Percentiles rank a stretch among this genome's conserved stretches.
phyloP scores from a whole-genome alignment of 1,140 invertebrate genomes.

The Nylanderia fulva region DNA sequence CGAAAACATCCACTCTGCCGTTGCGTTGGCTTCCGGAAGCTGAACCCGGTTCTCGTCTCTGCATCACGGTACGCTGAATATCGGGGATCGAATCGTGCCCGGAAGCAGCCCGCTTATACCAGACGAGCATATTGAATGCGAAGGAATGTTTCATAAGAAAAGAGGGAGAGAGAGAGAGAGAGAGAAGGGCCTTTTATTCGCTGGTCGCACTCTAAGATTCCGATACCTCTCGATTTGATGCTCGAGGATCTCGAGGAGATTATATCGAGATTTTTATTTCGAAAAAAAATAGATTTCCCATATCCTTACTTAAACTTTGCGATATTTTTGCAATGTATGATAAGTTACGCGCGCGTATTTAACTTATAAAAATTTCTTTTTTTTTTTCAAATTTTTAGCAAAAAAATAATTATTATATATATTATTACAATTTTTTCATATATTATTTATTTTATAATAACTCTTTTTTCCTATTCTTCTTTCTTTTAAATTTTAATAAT shows the following conservation, averaged over 20 bases:
- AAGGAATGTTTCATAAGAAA: conserved; percentile 20
- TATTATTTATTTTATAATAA: neutral
- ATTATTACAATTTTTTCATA: too few relatives aligned
- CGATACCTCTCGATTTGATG: neutral
- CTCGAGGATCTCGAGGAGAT: conserved; percentile 11
- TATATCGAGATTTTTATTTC: conserved; percentile 37
- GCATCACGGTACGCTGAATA: conserved; percentile 24
- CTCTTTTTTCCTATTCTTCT: neutral
- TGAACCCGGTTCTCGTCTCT: neutral
- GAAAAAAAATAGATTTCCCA: neutral
- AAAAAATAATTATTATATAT: too few relatives aligned
- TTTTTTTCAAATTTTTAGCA: too few relatives aligned
- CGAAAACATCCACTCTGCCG: conserved; percentile 13
- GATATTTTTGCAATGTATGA: neutral
- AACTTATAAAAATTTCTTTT: neutral
- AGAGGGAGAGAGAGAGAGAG: too few relatives aligned
- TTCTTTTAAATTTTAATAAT: too few relatives aligned
- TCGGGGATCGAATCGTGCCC: conserved; percentile 37
- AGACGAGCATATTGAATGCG: conserved; percentile 40
- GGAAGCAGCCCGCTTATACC: conserved; percentile 30
- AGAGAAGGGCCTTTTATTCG: neutral
- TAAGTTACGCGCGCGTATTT: neutral
- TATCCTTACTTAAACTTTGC: neutral
- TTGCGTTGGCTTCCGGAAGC: conserved; percentile 11
- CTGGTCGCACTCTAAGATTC: neutral